Evolutionary conservation across 1,140 invertebrate genomes (phyloP).

Genomic region (Brachionus angularis): DNA sequence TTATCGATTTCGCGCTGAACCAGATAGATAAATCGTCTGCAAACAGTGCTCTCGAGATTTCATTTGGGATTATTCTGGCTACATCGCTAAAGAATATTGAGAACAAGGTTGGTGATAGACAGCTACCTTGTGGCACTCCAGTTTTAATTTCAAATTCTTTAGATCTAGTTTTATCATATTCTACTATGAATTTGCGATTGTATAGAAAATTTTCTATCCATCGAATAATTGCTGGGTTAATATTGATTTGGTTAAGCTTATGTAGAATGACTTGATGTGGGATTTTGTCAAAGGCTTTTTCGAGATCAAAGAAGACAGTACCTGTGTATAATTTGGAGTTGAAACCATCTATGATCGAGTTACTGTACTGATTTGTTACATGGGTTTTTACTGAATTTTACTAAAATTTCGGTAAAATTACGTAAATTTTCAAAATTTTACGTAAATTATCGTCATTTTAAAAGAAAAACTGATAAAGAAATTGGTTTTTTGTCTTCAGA

Average conservation of each 20-base stretch:
- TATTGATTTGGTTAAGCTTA: background rate
- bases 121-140: conserved; percentile 5
- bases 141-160: background rate
- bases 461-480: too few relatives aligned
- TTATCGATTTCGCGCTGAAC: background rate
- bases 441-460: too few relatives aligned
- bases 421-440: too few relatives aligned
- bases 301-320: conserved; percentile 6
- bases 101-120: conserved; percentile 4
- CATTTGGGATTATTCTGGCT: background rate
- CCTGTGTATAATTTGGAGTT: too few relatives aligned
- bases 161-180: background rate
- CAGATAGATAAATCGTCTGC: conserved; percentile 15
- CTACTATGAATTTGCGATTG: conserved; percentile 1
- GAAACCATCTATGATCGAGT: too few relatives aligned
- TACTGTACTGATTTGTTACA: too few relatives aligned
- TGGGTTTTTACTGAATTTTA: too few relatives aligned
- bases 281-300: conserved; percentile 18
- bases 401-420: too few relatives aligned
- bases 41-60: background rate
- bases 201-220: conserved; percentile 10
- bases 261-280: background rate
- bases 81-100: background rate
- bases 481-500: background rate
- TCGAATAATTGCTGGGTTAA: background rate